A percentile compares a stretch with the other conserved stretches of the same genome.
These are phyloP conservation scores for Chloroclystis v-ata DNA, from an alignment of 2,888 invertebrate genomes.

Conservation along the genomic window DNA sequence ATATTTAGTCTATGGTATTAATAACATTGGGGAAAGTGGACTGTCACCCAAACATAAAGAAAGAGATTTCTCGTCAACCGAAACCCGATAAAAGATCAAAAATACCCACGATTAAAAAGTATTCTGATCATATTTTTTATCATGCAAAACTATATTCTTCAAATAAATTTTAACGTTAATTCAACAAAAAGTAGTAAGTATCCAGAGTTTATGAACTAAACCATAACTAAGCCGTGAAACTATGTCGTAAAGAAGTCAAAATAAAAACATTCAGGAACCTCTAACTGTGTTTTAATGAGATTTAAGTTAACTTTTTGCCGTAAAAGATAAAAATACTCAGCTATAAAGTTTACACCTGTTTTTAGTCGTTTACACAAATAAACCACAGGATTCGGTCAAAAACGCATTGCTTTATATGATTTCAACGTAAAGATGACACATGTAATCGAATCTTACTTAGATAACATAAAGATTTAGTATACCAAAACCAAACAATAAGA, in stretches of 20 bases:
- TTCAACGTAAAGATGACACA: too few species aligned
- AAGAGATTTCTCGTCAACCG: too few species aligned
- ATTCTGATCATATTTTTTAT: too few species aligned
- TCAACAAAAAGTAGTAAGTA: slow-evolving; percentile 20
- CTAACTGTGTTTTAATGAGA: slow-evolving; percentile 27
- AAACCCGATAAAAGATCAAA: too few species aligned
- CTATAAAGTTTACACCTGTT: slow-evolving; percentile 45
- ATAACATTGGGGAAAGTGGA: too few species aligned
- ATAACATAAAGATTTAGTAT: neutral
- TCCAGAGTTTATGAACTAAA: slow-evolving; percentile 15
- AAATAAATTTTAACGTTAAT: slow-evolving; percentile 5
- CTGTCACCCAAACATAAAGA: too few species aligned
- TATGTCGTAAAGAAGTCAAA: slow-evolving; percentile 24
- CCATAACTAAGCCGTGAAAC: slow-evolving; percentile 27
- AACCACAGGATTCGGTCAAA: slow-evolving; percentile 16
- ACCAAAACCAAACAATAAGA: neutral
- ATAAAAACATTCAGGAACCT: slow-evolving; percentile 25
- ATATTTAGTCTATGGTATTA: too few species aligned
- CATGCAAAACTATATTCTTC: too few species aligned
- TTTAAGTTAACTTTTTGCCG: slow-evolving; percentile 29
- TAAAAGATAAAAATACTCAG: slow-evolving; percentile 35
- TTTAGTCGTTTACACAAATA: slow-evolving; percentile 25
- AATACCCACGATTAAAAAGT: too few species aligned
- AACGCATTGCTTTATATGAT: neutral
- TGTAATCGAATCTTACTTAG: too few species aligned